phyloP scores from a whole-genome alignment of 2,888 invertebrate genomes.

The Frankliniella intonsa region DNA sequence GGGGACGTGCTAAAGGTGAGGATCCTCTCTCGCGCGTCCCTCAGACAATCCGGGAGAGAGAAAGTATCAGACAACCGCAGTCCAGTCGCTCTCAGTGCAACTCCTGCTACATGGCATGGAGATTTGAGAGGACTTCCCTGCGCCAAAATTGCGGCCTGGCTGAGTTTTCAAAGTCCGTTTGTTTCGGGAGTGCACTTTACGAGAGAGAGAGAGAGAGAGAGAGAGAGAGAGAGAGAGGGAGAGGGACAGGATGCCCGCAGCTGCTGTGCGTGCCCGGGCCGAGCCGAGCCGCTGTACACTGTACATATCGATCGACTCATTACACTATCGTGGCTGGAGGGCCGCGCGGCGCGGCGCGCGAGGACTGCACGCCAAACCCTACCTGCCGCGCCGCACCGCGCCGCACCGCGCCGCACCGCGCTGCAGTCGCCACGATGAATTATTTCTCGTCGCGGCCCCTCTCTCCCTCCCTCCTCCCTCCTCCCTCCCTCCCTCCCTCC shows the following conservation, averaged over 20 bases:
- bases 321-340: not conserved
- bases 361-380: not conserved
- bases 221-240: not conserved
- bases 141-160: not conserved
- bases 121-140: not conserved
- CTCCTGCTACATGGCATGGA: no score
- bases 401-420: no score
- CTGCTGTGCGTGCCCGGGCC: conserved; percentile 1
- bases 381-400: not conserved
- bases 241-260: not conserved
- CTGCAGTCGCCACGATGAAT: not conserved
- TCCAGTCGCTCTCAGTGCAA: no score
- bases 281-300: not conserved
- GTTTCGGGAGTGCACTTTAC: no score
- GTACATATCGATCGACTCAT: conserved; percentile 1
- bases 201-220: not conserved
- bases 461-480: not conserved
- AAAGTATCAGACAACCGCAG: no score
- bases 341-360: not conserved
- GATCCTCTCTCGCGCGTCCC: no score
- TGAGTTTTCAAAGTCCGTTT: not conserved
- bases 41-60: no score
- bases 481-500: not conserved
- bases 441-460: not conserved
- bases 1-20: no score